Evolutionary conservation across 2,888 invertebrate genomes (phyloP).

Genomic region (Tachina lurida): DNA sequence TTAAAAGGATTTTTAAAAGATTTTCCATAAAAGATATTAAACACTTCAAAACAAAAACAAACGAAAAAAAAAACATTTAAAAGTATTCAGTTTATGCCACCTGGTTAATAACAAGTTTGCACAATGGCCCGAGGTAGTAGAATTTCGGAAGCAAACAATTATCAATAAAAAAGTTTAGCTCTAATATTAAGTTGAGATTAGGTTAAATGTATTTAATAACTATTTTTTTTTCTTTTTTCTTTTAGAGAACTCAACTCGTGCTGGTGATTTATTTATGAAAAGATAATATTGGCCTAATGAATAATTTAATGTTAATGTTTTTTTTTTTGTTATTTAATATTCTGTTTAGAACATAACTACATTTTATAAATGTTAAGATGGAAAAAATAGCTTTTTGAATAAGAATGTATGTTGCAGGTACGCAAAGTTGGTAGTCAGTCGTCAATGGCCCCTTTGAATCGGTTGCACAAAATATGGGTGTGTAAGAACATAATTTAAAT

Average conservation of each 20-base stretch:
- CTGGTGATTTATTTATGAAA: constrained; percentile 67
- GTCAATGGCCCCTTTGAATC: background rate
- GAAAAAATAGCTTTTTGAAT: constrained; percentile 1
- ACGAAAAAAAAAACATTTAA: background rate
- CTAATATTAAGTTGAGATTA: constrained; percentile 59
- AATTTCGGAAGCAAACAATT: constrained; percentile 72
- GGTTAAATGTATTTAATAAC: constrained; percentile 51
- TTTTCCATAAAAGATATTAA: constrained; percentile 45
- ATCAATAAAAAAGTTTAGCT: constrained; percentile 58
- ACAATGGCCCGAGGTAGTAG: constrained; percentile 50
- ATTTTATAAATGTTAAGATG: background rate
- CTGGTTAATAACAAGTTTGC: constrained; percentile 71
- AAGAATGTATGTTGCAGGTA: constrained; percentile 20
- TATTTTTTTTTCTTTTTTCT: constrained; percentile 12
- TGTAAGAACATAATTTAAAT: constrained; percentile 25
- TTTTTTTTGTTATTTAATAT: background rate
- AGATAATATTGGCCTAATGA: constrained; percentile 67
- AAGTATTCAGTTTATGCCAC: constrained; percentile 52
- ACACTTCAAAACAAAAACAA: background rate
- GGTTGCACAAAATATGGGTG: constrained; percentile 22
- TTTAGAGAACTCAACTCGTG: constrained; percentile 53
- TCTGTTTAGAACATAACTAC: background rate
- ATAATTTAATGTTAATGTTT: constrained; percentile 69
- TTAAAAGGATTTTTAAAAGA: constrained; percentile 35
- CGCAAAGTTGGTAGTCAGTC: constrained; percentile 32